These are phyloP conservation scores for Callosobruchus maculatus DNA, from an alignment of 2,888 invertebrate genomes.

Conservation along the genomic window DNA sequence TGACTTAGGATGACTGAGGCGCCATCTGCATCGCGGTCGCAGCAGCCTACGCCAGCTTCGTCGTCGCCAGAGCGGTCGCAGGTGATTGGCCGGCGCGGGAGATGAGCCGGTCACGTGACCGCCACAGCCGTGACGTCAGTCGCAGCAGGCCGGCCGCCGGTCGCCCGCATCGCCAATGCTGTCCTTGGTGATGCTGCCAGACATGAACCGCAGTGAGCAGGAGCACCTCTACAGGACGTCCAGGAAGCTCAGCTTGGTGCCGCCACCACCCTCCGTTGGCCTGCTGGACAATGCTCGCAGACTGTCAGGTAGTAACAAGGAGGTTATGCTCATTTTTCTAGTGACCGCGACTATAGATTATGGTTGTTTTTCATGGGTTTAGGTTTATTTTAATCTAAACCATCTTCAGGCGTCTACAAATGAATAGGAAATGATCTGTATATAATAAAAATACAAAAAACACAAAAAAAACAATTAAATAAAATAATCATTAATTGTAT, in stretches of 20 bases:
- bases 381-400: too few relatives aligned
- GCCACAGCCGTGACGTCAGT: not conserved
- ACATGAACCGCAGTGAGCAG: slow-evolving; percentile 63
- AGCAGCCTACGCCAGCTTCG: not conserved
- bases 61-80: slow-evolving; percentile 1
- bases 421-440: too few relatives aligned
- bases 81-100: slow-evolving; percentile 1
- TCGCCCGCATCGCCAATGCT: slow-evolving; percentile 44
- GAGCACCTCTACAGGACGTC: slow-evolving; percentile 61
- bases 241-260: slow-evolving; percentile 54
- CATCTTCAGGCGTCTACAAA: too few relatives aligned
- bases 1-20: not conserved
- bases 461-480: too few relatives aligned
- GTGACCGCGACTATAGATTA: too few relatives aligned
- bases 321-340: too few relatives aligned
- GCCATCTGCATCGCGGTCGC: not conserved
- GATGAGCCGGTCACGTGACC: not conserved
- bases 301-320: slow-evolving; percentile 6
- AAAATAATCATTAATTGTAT: too few relatives aligned
- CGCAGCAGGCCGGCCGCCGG: slow-evolving; percentile 13
- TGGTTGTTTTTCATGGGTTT: too few relatives aligned
- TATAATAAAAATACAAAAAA: too few relatives aligned
- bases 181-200: slow-evolving; percentile 49
- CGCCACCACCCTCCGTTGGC: slow-evolving; percentile 22
- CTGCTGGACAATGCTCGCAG: slow-evolving; percentile 21